Conservation (phyloP, 1,140 invertebrate genomes). For the Pentalonia nigronervosa region DNA sequence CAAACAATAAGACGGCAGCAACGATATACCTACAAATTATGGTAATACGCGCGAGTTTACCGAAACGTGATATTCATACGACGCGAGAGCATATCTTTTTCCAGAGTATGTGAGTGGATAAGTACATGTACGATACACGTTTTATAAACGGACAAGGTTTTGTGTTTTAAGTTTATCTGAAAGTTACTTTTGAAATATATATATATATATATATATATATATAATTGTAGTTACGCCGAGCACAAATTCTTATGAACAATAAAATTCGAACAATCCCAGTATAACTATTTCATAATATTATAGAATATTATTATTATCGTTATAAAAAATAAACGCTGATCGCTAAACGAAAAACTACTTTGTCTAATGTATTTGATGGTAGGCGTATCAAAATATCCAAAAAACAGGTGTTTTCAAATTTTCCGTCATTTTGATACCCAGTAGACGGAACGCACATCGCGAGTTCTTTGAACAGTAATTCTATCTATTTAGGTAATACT, state of each 20-base stretch:
- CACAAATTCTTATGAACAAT: not conserved
- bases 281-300: too few relatives aligned
- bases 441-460: not conserved
- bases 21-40: not conserved
- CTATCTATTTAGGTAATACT: not conserved
- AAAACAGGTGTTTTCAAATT: too few relatives aligned
- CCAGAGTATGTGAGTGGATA: not conserved
- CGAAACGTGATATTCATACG: constrained; percentile 31
- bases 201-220: not conserved
- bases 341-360: too few relatives aligned
- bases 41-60: not conserved
- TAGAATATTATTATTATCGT: too few relatives aligned
- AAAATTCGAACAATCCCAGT: not conserved
- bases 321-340: too few relatives aligned
- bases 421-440: too few relatives aligned
- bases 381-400: too few relatives aligned
- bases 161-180: not conserved
- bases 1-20: not conserved
- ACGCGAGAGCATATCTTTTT: not conserved
- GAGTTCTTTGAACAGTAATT: not conserved
- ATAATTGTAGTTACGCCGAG: too few relatives aligned
- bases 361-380: too few relatives aligned
- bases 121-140: not conserved
- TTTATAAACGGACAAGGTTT: not conserved
- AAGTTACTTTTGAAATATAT: not conserved